A percentile compares a stretch with the other conserved stretches of the same genome.
phyloP scores from a whole-genome alignment of 2,888 invertebrate species.

The Strigamia transsilvanica region DNA sequence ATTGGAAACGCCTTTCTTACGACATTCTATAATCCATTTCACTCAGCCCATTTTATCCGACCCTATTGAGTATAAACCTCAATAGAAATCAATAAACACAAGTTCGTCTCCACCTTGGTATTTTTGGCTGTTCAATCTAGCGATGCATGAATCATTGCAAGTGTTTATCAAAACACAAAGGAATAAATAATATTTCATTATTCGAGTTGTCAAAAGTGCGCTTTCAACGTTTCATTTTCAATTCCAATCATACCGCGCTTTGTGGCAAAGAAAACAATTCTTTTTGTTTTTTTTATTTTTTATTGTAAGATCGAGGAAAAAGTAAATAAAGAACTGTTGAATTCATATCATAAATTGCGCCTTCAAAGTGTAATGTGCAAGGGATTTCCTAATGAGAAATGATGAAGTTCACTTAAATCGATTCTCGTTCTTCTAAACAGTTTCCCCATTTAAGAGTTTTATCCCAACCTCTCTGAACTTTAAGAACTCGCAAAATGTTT shows the following conservation, averaged over 20 bases:
- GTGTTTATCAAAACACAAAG: too few relatives aligned
- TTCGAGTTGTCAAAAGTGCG: not conserved
- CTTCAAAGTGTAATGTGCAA: slow-evolving; percentile 13
- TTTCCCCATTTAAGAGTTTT: slow-evolving; percentile 1
- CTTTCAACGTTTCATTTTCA: not conserved
- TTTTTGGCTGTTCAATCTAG: too few relatives aligned
- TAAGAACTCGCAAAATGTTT: slow-evolving; percentile 1
- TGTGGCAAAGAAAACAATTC: not conserved
- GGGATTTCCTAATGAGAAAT: slow-evolving; percentile 28
- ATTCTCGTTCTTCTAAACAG: slow-evolving; percentile 22
- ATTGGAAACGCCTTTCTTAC: too few relatives aligned
- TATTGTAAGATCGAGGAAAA: not conserved
- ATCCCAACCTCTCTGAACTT: slow-evolving; percentile 29
- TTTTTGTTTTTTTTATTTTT: not conserved
- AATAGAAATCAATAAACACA: too few relatives aligned
- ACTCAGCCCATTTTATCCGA: too few relatives aligned
- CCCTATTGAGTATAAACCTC: too few relatives aligned
- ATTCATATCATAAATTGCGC: not conserved
- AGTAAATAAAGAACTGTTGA: not conserved
- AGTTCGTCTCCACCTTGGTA: too few relatives aligned
- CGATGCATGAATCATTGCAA: too few relatives aligned
- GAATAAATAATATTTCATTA: not conserved
- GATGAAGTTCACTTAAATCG: slow-evolving; percentile 40
- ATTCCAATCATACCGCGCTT: not conserved
- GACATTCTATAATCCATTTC: too few relatives aligned